These are phyloP conservation scores for Synanthedon formicaeformis DNA, from an alignment of 2,888 invertebrate species.

Conservation along the genomic window DNA sequence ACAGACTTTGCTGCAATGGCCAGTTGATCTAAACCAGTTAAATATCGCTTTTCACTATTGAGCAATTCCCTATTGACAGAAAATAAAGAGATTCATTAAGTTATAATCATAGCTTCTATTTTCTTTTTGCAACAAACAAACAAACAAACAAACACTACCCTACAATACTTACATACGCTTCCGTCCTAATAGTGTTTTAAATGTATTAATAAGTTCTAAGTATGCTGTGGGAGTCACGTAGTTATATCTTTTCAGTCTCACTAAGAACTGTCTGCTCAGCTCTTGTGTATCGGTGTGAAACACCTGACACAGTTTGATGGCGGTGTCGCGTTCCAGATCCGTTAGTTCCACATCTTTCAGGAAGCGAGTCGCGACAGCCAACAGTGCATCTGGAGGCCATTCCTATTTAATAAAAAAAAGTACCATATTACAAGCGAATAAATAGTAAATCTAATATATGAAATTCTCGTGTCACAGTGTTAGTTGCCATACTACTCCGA, in stretches of 20 bases:
- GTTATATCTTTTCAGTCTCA: conserved; percentile 77
- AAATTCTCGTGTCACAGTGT: too few species aligned
- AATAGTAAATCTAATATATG: too few species aligned
- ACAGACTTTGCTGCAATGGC: conserved; percentile 85
- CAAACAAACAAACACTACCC: neutral
- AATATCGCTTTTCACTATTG: conserved; percentile 80
- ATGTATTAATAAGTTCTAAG: conserved; percentile 90
- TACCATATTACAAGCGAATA: too few species aligned
- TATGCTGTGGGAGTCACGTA: conserved; percentile 96
- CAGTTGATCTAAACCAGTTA: conserved; percentile 88
- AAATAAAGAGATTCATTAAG: too few species aligned
- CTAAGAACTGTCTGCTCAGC: conserved; percentile 74
- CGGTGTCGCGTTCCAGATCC: conserved; percentile 78
- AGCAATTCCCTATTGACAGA: conserved; percentile 69
- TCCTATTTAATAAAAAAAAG: conserved; percentile 56
- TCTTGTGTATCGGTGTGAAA: conserved; percentile 88
- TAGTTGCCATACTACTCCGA: too few species aligned
- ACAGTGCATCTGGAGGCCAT: conserved; percentile 93
- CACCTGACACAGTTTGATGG: conserved; percentile 89
- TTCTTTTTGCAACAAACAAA: too few species aligned
- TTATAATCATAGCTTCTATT: neutral
- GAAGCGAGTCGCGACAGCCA: conserved; percentile 89
- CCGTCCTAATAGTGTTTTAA: conserved; percentile 80
- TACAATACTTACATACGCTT: conserved; percentile 76
- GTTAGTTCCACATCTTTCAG: conserved; percentile 83